A percentile compares a stretch with the other conserved stretches of the same genome.
Conservation (phyloP, 2,888 invertebrate species). For the Caenorhabditis angaria region DNA sequence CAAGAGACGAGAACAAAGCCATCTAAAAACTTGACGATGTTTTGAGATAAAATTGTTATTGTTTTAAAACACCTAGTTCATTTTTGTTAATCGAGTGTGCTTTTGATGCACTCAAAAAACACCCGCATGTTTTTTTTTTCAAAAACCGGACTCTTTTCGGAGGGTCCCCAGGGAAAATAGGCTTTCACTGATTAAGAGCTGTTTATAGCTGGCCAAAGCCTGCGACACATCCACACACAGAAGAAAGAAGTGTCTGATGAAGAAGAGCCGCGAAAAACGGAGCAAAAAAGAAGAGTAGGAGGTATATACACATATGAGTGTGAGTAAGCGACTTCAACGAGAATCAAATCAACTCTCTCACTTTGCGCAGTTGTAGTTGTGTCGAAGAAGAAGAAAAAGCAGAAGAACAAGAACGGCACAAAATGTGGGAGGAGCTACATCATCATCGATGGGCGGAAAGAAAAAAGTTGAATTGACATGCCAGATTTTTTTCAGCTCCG, state of each 20-base stretch:
- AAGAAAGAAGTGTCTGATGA: conserved; percentile 35
- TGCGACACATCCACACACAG: conserved; percentile 14
- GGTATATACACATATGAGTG: conserved; percentile 28
- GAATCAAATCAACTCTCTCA: not conserved
- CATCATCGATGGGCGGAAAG: too few species aligned
- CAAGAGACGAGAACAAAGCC: conserved; percentile 76
- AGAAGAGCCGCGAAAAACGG: conserved; percentile 14
- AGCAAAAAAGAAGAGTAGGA: conserved; percentile 11
- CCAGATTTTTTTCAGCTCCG: not conserved
- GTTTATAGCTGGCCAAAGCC: not conserved
- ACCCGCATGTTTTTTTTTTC: too few species aligned
- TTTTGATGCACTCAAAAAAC: not conserved
- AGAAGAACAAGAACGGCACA: conserved; percentile 5
- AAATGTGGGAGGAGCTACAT: not conserved
- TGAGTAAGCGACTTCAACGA: conserved; percentile 13
- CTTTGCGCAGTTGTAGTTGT: not conserved
- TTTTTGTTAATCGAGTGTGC: too few species aligned
- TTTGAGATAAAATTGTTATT: conserved; percentile 12
- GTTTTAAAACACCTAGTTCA: not conserved
- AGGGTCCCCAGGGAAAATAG: not conserved
- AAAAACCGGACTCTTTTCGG: not conserved
- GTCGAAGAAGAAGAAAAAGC: not conserved
- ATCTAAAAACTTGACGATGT: conserved; percentile 19
- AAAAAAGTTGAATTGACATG: not conserved
- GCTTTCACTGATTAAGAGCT: conserved; percentile 2